Conservation (phyloP, 1,140 invertebrate species). For the Episyrphus balteatus region DNA sequence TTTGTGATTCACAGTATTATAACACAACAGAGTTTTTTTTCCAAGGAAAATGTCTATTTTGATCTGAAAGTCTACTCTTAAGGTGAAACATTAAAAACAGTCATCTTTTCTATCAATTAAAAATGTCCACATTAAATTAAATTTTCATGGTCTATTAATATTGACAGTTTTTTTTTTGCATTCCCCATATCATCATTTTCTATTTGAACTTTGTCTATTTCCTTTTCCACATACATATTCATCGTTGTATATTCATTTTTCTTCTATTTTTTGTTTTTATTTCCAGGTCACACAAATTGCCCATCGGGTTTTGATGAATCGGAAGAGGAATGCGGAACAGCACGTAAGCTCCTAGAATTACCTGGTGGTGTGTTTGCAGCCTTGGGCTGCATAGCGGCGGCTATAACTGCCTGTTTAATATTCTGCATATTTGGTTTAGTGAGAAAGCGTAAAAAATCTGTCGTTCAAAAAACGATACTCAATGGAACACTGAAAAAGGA, state of each 20-base stretch:
- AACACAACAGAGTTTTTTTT: too few relatives aligned
- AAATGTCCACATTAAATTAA: too few relatives aligned
- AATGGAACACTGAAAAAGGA: slow-evolving; percentile 40
- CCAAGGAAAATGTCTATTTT: too few relatives aligned
- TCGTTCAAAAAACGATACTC: slow-evolving; percentile 33
- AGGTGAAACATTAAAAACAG: too few relatives aligned
- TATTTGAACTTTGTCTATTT: too few relatives aligned
- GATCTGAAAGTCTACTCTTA: too few relatives aligned
- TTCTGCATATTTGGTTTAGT: slow-evolving; percentile 40
- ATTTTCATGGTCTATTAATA: too few relatives aligned
- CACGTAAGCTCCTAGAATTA: slow-evolving; percentile 38
- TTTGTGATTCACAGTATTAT: too few relatives aligned
- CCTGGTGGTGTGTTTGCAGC: slow-evolving; percentile 42
- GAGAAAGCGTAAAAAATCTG: slow-evolving; percentile 44
- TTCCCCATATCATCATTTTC: too few relatives aligned
- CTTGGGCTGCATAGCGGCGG: slow-evolving; percentile 43
- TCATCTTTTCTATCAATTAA: too few relatives aligned
- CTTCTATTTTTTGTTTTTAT: background rate
- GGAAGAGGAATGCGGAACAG: slow-evolving; percentile 55
- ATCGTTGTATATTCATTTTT: background rate
- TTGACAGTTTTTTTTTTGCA: too few relatives aligned
- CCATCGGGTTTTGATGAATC: slow-evolving; percentile 76
- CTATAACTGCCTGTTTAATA: slow-evolving; percentile 43
- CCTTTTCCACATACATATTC: too few relatives aligned
- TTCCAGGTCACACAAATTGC: slow-evolving; percentile 50